Conservation (phyloP, 2,113 vertebrate genomes). For the Penelope pileata region DNA sequence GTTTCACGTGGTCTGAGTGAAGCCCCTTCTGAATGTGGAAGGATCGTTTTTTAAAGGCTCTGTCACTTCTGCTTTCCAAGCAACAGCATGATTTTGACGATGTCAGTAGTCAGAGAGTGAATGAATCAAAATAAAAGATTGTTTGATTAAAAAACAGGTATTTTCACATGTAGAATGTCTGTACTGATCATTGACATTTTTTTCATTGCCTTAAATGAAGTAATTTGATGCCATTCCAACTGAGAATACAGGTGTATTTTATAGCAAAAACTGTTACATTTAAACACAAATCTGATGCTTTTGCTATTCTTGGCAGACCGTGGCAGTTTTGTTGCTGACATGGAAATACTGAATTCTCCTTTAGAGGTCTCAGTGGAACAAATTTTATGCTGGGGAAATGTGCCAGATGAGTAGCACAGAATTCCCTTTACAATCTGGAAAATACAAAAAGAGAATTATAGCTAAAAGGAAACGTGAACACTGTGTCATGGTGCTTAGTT, state of each 20-base stretch:
- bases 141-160: not conserved
- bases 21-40: not conserved
- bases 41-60: not conserved
- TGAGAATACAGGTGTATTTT: not conserved
- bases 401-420: not conserved
- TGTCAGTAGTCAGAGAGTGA: not conserved
- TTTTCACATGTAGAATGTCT: not conserved
- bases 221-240: not conserved
- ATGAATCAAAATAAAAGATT: not conserved
- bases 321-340: not conserved
- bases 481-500: not conserved
- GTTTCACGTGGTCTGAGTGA: not conserved
- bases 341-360: not conserved
- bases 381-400: not conserved
- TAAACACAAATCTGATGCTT: not conserved
- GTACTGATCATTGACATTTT: not conserved
- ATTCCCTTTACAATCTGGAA: not conserved
- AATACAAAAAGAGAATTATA: not conserved
- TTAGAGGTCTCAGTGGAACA: not conserved
- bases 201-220: not conserved
- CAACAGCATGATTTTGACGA: not conserved
- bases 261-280: not conserved
- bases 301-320: not conserved
- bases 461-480: not conserved
- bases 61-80: not conserved